These are phyloP conservation scores for Heteromyza rotundicornis DNA, from an alignment of 2,888 invertebrate genomes.

Conservation along the genomic window DNA sequence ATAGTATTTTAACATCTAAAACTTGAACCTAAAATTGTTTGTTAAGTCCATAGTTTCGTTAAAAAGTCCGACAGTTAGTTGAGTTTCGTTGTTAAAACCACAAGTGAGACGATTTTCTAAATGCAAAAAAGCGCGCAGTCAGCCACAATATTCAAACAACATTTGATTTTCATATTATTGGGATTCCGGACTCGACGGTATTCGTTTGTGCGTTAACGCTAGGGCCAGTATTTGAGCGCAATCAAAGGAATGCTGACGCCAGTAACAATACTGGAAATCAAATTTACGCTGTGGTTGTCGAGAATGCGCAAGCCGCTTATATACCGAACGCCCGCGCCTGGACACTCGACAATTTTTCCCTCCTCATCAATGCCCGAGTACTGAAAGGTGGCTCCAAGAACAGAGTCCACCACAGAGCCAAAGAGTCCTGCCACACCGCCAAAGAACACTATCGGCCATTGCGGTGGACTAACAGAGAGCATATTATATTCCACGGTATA, in stretches of 20 bases:
- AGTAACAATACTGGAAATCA: constrained; percentile 78
- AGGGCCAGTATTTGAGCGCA: constrained; percentile 67
- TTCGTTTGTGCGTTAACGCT: constrained; percentile 33
- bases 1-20: too few species aligned
- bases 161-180: too few species aligned
- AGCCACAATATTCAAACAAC: too few species aligned
- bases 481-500: constrained; percentile 69
- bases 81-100: too few species aligned
- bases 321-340: constrained; percentile 73
- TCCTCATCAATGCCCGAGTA: constrained; percentile 80
- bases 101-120: too few species aligned
- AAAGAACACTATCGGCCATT: constrained; percentile 79
- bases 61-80: too few species aligned
- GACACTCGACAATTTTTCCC: constrained; percentile 75
- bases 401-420: constrained; percentile 83
- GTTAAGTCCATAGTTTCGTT: not conserved
- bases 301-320: constrained; percentile 78
- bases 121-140: too few species aligned
- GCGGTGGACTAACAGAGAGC: constrained; percentile 70
- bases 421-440: constrained; percentile 78
- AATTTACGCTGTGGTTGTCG: constrained; percentile 88
- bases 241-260: constrained; percentile 74
- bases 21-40: too few species aligned
- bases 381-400: constrained; percentile 84
- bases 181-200: too few species aligned